Evolutionary conservation across 1,140 invertebrate genomes (phyloP), one percentile per base, ranked within the genome.

Genomic region (Zaprionus ornatus): DNA sequence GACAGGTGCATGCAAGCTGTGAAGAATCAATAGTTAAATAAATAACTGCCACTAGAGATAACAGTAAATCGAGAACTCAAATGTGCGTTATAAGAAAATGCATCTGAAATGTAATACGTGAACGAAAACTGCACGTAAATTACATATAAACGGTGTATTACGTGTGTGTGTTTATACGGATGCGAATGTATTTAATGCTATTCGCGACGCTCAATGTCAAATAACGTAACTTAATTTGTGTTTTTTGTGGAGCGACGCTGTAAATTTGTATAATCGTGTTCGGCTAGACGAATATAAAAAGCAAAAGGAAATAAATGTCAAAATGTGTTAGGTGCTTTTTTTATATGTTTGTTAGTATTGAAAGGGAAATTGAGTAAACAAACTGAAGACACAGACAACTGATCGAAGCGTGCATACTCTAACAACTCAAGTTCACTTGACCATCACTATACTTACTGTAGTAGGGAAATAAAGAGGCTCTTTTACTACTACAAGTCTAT

Each of bases 1-100:
- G 23, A 15, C 56, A 61, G 56, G 56, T 48, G 48, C 48, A 25
- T 35, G 23, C 50, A 60, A 25, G 63, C 32, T 29, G 32, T 25
- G 19, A 40, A 25, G 10, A 5, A 23, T 50, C 17, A 9, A 12
- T 15, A 5, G 15, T 17, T 2, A 2, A 63, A 32, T n/a, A 59
- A 67, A 73, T 25, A 17, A 13, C 19, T 67, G 45, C 35, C 19
- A 35, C 54, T 68, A 19, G 37, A 54, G 13, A 32, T 54, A 55
- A 68, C 70, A 15, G 56, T 73, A 55, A 67, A 42, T 3, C 25
- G 54, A 57, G 62, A 40, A 64, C 4, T 62, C 35, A 55, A 37
- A 59, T 48, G 42, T 19, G 56, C 60, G 21, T 10, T n/a, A 17
- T 23, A 56, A 32, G 15, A 45, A 37, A 71, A 40, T 19, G 10